Conservation (phyloP, 2,797 vertebrate species). For the Tapirus indicus region DNA sequence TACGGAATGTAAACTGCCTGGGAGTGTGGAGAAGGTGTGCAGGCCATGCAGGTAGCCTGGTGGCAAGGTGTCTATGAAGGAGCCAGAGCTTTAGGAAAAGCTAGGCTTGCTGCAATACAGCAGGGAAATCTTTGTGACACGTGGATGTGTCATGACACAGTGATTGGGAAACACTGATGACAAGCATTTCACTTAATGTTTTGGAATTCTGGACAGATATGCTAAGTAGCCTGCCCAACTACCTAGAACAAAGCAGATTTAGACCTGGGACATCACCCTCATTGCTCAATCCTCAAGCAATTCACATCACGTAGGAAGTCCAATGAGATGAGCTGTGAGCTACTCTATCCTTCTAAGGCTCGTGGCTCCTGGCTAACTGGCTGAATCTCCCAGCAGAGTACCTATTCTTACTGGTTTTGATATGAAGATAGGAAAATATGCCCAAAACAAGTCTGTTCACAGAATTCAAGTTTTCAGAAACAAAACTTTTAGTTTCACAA, state of each 20-base stretch:
- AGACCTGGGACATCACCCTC: neutral
- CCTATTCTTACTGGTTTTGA: neutral
- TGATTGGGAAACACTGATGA: constrained; percentile 28
- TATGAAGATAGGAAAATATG: constrained; percentile 14
- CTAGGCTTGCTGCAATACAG: neutral
- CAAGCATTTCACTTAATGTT: constrained; percentile 31
- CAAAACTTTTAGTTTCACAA: constrained; percentile 55
- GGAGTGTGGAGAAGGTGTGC: neutral
- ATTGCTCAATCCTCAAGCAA: neutral
- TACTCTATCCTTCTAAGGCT: neutral
- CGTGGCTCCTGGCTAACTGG: neutral
- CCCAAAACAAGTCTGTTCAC: neutral
- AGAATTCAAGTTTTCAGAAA: constrained; percentile 25
- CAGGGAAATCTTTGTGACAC: neutral
- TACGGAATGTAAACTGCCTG: neutral
- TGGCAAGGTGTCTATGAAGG: neutral
- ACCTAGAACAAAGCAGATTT: constrained; percentile 23
- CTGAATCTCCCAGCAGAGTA: neutral
- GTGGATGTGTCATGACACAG: neutral
- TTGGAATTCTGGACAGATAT: constrained; percentile 36
- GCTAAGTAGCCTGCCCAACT: constrained; percentile 7
- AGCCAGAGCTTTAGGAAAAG: neutral
- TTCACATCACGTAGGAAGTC: constrained; percentile 25
- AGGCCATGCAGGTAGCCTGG: neutral
- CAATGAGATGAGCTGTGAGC: neutral